Base-by-base conservation (phyloP, 2,888 invertebrate genomes). In the Argyresthia albistria region DNA sequence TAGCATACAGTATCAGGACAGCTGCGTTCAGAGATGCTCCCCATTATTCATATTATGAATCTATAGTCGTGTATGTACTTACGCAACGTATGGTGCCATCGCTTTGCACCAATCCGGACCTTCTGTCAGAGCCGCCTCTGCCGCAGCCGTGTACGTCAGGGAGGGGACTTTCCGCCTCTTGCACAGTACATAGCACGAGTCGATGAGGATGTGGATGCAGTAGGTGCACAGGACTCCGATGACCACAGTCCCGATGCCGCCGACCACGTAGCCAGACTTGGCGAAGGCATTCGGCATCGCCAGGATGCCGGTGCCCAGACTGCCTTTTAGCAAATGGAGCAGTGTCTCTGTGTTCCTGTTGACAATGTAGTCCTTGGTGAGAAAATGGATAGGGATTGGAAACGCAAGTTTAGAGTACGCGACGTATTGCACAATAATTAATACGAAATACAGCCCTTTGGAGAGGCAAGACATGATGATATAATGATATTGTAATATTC, bases 171-270 rank as follows among this genome's bases (percentile, higher is more conserved):
- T 88, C 62, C 83, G 78, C 59, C 91, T 72, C 72, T 89, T 90
- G 70, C 91, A 91, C 46, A 91, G 69, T 59, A 87, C 90, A 60
- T 92, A 92, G 70, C 92, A 90, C 0, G 91, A 88, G 67, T 90
- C 91, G 16, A 97, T 91, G 58, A 99, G 86, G 57, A 97, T 88
- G 71, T 97, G 96, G 79, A 98, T 97, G 71, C 98, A 98, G 78
- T 98, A 97, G 4, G 97, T 95, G 80, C 97, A 97, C 39, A 98
- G 90, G 25, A 94, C 75, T 0, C 97, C 98, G 60, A 99, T 95
- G 4, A 95, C 64, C 10, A 95, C 74, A 0, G 98, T 93, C 8
- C 96, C 95, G 15, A 95, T 80, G 1, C 92, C 70, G 9, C 98
- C 98, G 4, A 97, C 91, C 54, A 91, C 83, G 62, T 95, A 92